phyloP scores from a whole-genome alignment of 2,888 invertebrate genomes.

The Cheiracanthium punctorium region DNA sequence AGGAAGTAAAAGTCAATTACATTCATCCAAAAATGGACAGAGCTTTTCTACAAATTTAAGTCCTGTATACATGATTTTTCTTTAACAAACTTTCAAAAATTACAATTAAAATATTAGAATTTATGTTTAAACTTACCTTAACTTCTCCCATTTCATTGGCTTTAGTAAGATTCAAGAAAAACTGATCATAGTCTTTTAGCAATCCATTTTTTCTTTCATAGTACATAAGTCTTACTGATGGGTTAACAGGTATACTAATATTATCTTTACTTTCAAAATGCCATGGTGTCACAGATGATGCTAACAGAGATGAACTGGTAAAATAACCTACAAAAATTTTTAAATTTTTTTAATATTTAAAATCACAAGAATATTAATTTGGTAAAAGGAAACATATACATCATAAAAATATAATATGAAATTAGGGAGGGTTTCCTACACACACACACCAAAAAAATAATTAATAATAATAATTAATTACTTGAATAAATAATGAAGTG shows the following conservation, averaged over 20 bases:
- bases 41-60: no score
- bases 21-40: no score
- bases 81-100: no score
- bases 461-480: no score
- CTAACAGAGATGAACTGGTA: constrained; percentile 42
- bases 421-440: no score
- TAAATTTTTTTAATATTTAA: background rate
- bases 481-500: no score
- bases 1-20: no score
- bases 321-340: constrained; percentile 23
- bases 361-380: background rate
- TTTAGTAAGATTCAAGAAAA: constrained; percentile 52
- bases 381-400: no score
- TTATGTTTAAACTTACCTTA: background rate
- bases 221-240: constrained; percentile 40
- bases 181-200: constrained; percentile 46
- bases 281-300: constrained; percentile 62
- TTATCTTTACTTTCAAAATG: constrained; percentile 10
- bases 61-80: no score
- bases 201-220: constrained; percentile 5
- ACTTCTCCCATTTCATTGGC: constrained; percentile 24
- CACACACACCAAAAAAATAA: no score
- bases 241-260: constrained; percentile 48
- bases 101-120: no score
- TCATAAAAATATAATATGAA: no score